A percentile compares a stretch with the other conserved stretches of the same genome.
Conservation (phyloP, 1,140 invertebrate genomes). For the Cyclargus thomasi region DNA sequence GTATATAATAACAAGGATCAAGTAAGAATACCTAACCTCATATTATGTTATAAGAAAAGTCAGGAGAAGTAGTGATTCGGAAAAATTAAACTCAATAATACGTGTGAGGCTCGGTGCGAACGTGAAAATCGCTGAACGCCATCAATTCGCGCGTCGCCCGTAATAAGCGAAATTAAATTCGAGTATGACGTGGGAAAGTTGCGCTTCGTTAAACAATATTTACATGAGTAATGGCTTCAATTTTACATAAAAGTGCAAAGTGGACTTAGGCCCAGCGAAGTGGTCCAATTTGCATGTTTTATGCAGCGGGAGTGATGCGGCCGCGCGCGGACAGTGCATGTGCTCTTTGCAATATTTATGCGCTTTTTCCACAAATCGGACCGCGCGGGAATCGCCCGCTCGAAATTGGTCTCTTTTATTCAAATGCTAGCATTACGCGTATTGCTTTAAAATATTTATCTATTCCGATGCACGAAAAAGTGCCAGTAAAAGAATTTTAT, state of each 20-base stretch:
- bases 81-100: not conserved
- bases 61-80: no score
- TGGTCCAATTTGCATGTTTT: conserved; percentile 73
- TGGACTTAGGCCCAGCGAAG: conserved; percentile 63
- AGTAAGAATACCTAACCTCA: no score
- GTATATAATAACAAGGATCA: no score
- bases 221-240: conserved; percentile 62
- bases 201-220: conserved; percentile 59
- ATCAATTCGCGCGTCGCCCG: not conserved
- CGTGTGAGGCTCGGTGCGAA: not conserved
- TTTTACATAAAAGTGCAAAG: conserved; percentile 69
- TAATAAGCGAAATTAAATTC: conserved; percentile 8
- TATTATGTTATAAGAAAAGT: no score
- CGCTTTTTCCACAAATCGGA: conserved; percentile 67
- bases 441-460: not conserved
- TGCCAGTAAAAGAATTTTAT: no score
- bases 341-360: conserved; percentile 68
- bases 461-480: not conserved
- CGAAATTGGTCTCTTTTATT: conserved; percentile 37
- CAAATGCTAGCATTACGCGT: conserved; percentile 7
- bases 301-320: conserved; percentile 55
- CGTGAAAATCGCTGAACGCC: not conserved
- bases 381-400: conserved; percentile 36
- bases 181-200: conserved; percentile 18
- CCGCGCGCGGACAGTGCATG: conserved; percentile 47